Conservation (phyloP, 2,797 vertebrate species). For the Gila robusta region DNA sequence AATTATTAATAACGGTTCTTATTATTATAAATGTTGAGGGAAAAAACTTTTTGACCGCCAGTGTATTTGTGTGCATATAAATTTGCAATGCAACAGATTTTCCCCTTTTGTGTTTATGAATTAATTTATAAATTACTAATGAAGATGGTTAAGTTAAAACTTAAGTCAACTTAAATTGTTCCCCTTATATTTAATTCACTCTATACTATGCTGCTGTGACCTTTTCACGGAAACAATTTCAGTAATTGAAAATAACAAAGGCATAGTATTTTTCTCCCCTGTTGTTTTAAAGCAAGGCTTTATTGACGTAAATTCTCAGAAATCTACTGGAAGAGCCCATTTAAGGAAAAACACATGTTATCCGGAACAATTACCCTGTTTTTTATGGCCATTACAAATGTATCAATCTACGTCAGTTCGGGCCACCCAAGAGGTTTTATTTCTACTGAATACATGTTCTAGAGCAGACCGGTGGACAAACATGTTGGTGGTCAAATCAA, state of each 20-base stretch:
- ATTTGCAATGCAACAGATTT: background rate
- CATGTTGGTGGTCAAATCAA: constrained; percentile 9
- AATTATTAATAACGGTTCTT: too few relatives aligned
- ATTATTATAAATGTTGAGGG: too few relatives aligned
- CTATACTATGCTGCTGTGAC: background rate
- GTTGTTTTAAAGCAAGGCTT: background rate
- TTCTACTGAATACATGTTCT: background rate
- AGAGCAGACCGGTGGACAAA: background rate
- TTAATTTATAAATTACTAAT: background rate
- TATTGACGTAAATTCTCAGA: constrained; percentile 4
- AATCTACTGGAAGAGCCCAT: background rate
- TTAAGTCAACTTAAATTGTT: background rate
- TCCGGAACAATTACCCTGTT: background rate
- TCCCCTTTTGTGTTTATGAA: background rate
- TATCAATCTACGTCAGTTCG: background rate
- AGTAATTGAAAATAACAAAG: background rate
- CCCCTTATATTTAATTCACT: background rate
- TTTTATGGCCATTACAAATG: constrained; percentile 14
- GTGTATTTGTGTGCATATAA: background rate
- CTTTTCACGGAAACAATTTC: background rate
- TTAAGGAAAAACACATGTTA: constrained; percentile 14
- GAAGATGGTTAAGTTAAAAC: background rate
- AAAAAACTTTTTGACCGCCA: too few relatives aligned
- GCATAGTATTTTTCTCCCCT: background rate
- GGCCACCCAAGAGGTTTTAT: background rate